A percentile compares a stretch with the other conserved stretches of the same genome.
Conservation (phyloP, 2,797 vertebrate genomes). For the Knipowitschia caucasica region DNA sequence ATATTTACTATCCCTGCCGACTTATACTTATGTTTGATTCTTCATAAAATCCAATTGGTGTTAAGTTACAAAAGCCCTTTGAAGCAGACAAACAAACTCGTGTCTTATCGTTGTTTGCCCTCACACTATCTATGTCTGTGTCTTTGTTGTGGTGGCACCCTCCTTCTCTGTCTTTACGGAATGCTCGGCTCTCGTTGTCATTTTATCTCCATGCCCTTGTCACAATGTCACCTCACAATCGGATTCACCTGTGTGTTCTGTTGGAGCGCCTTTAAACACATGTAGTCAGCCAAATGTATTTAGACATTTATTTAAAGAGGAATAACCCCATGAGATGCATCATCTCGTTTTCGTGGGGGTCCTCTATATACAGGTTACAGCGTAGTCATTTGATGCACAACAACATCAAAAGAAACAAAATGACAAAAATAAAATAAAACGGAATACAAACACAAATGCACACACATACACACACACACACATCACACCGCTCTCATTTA, state of each 20-base stretch:
- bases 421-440: no score
- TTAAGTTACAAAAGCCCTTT: constrained; percentile 16
- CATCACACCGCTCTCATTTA: no score
- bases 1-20: neutral
- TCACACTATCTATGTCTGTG: constrained; percentile 37
- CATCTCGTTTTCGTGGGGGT: no score
- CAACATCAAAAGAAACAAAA: no score
- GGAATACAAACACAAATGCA: no score
- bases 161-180: constrained; percentile 28
- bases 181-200: constrained; percentile 33
- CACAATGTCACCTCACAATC: constrained; percentile 35
- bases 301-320: no score
- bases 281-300: neutral
- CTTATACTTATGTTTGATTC: constrained; percentile 7
- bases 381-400: no score
- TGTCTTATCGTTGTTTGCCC: constrained; percentile 43
- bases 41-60: constrained; percentile 15
- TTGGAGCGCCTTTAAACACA: neutral
- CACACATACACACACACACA: no score
- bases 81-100: constrained; percentile 28
- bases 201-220: constrained; percentile 56
- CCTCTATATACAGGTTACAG: no score
- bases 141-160: constrained; percentile 40
- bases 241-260: constrained; percentile 7
- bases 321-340: no score